Evolutionary conservation across 2,113 vertebrate genomes (phyloP).

Genomic region (Oreochromis spilurus): DNA sequence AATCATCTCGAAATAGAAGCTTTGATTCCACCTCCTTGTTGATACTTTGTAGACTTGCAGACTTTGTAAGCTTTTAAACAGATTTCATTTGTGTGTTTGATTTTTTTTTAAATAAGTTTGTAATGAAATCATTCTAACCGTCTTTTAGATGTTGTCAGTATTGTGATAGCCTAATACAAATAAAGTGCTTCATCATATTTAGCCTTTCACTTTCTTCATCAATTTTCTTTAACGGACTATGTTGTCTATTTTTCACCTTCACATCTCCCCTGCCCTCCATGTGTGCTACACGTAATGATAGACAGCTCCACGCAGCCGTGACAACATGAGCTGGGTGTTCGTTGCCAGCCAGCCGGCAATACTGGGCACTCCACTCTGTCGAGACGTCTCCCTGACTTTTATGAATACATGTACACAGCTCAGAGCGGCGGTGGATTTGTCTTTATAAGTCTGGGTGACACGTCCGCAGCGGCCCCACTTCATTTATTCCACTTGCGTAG

Average conservation of each 20-base stretch:
- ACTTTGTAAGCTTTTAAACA: background rate
- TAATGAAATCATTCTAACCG: background rate
- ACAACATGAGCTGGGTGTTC: slow-evolving; percentile 33
- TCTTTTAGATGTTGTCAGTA: background rate
- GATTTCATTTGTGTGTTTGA: background rate
- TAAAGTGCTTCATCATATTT: background rate
- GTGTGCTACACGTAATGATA: slow-evolving; percentile 26
- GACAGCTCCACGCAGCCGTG: slow-evolving; percentile 53
- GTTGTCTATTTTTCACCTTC: slow-evolving; percentile 27
- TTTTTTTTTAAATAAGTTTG: accelerated
- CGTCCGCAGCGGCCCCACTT: slow-evolving; percentile 71
- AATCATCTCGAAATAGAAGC: slow-evolving; percentile 16
- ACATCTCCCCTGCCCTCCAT: background rate
- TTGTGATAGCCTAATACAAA: background rate
- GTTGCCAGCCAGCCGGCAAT: slow-evolving; percentile 20
- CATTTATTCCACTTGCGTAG: slow-evolving; percentile 81
- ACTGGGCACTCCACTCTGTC: slow-evolving; percentile 41
- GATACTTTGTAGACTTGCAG: background rate
- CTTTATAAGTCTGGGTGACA: slow-evolving; percentile 77
- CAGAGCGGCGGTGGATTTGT: slow-evolving; percentile 72
- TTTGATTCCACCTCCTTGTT: background rate
- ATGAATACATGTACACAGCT: slow-evolving; percentile 75
- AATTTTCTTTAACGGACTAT: background rate
- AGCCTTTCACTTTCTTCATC: background rate
- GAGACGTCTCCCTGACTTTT: slow-evolving; percentile 67